Percentiles rank a stretch among this genome's conserved stretches.
These are phyloP conservation scores for Dusona sp. DNA, from an alignment of 2,888 invertebrate genomes.

Conservation along the genomic window DNA sequence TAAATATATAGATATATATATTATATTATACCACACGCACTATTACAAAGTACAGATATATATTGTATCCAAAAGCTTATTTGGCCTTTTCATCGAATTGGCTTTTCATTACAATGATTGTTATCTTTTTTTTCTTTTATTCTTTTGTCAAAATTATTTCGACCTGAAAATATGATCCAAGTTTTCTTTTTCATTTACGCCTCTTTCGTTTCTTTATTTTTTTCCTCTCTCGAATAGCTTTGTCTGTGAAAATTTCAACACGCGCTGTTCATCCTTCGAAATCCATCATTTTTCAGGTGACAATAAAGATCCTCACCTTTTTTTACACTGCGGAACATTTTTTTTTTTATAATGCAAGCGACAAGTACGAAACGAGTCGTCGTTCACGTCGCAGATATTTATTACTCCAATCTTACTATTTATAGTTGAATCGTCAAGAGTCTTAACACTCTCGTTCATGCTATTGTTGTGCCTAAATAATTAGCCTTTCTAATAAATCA, in stretches of 20 bases:
- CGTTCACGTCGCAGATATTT: conserved; percentile 1
- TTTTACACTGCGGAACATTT: neutral
- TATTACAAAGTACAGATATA: conserved; percentile 56
- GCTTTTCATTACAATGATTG: conserved; percentile 27
- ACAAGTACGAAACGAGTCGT: conserved; percentile 7
- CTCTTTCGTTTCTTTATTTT: conserved; percentile 23
- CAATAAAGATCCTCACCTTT: conserved; percentile 27
- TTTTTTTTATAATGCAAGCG: conserved; percentile 14
- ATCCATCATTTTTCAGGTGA: conserved; percentile 30
- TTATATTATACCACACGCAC: conserved; percentile 29
- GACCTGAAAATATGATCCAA: conserved; percentile 24
- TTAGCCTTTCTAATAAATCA: neutral
- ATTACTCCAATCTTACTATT: conserved; percentile 12
- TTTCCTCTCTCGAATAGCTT: neutral
- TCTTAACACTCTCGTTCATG: conserved; percentile 6
- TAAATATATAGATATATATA: conserved; percentile 32
- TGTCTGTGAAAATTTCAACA: neutral
- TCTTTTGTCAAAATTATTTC: conserved; percentile 32
- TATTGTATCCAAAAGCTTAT: conserved; percentile 63
- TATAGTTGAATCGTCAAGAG: conserved; percentile 15
- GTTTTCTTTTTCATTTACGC: conserved; percentile 1
- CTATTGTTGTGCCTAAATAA: conserved; percentile 36
- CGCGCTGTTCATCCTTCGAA: conserved; percentile 26
- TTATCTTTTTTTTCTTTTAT: conserved; percentile 5
- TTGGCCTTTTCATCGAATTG: conserved; percentile 49